phyloP scores from a whole-genome alignment of 2,113 vertebrate species.

The Chinchilla lanigera region DNA sequence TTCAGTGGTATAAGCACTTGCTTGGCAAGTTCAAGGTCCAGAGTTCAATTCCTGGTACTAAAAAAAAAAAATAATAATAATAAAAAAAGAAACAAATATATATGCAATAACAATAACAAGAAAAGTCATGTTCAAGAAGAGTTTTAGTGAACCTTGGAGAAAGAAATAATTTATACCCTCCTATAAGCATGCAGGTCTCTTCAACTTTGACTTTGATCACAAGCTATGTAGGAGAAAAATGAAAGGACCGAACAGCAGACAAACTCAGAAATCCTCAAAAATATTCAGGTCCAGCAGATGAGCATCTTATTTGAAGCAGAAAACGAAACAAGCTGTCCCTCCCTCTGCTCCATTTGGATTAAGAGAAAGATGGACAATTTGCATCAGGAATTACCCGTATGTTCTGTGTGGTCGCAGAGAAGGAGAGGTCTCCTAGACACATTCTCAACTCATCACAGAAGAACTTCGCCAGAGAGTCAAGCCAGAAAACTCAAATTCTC shows the following conservation, averaged over 20 bases:
- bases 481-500: neutral
- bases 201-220: neutral
- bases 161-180: neutral
- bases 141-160: neutral
- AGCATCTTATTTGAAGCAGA: neutral
- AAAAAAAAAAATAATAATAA: no score
- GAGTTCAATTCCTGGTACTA: no score
- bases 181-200: fast-evolving
- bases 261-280: neutral
- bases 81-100: neutral
- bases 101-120: neutral
- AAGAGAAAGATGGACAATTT: neutral
- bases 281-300: neutral
- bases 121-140: neutral
- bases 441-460: fast-evolving
- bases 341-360: neutral
- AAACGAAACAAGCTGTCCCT: neutral
- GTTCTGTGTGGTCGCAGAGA: neutral
- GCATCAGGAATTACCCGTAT: neutral
- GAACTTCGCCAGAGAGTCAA: neutral
- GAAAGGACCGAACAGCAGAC: fast-evolving
- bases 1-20: no score
- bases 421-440: neutral
- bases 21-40: no score
- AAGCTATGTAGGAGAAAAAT: neutral